Percentiles rank a stretch among this genome's conserved stretches.
These are phyloP conservation scores for Cotesia glomerata DNA, from an alignment of 1,140 invertebrate species.

Conservation along the genomic window DNA sequence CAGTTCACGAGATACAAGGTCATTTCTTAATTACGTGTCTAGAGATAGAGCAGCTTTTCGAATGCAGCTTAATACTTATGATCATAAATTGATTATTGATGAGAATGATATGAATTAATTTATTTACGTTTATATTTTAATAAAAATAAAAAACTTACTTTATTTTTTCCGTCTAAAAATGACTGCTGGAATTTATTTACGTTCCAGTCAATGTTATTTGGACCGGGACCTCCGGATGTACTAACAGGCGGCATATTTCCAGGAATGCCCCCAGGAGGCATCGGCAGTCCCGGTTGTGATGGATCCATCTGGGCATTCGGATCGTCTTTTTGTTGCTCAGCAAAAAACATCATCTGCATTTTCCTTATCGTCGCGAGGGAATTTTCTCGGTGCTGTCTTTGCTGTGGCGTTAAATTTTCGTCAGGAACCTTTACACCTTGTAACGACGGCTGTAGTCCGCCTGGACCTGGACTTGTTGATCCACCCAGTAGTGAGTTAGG, in stretches of 20 bases:
- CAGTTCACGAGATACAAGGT: no score
- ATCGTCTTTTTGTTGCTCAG: slow-evolving; percentile 73
- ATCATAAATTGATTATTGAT: no score
- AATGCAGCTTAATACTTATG: no score
- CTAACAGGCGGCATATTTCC: slow-evolving; percentile 54
- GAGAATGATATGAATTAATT: no score
- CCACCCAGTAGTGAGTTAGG: slow-evolving; percentile 60
- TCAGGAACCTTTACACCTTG: slow-evolving; percentile 91
- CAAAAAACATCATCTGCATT: slow-evolving; percentile 91
- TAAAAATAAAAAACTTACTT: slow-evolving; percentile 47
- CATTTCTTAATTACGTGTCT: no score
- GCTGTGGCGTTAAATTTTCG: slow-evolving; percentile 95
- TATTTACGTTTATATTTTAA: no score
- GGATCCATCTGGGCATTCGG: slow-evolving; percentile 50
- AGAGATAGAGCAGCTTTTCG: no score
- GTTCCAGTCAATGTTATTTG: slow-evolving; percentile 78
- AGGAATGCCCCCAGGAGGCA: slow-evolving; percentile 46
- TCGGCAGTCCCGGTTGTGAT: slow-evolving; percentile 54
- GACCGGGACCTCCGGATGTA: slow-evolving; percentile 57
- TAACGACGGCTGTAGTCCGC: slow-evolving; percentile 67
- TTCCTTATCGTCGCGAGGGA: slow-evolving; percentile 89
- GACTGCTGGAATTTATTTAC: slow-evolving; percentile 80
- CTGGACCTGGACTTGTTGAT: slow-evolving; percentile 63
- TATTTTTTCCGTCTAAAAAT: slow-evolving; percentile 75
- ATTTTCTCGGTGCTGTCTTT: slow-evolving; percentile 90